Conservation (phyloP, 2,888 invertebrate genomes). For the Mesoligia furuncula region DNA sequence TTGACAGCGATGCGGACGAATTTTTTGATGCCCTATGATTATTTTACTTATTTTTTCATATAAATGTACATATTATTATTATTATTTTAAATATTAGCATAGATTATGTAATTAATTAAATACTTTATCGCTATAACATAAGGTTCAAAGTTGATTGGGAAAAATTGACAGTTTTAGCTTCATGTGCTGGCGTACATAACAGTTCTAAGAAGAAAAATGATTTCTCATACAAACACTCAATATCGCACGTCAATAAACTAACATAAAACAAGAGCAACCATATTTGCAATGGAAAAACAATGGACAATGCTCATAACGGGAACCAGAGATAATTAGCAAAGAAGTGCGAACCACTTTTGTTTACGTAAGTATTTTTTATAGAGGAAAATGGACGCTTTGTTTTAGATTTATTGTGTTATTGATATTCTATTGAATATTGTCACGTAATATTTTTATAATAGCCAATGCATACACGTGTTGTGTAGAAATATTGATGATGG, state of each 20-base stretch:
- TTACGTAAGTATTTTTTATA: slow-evolving; percentile 1
- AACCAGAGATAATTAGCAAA: slow-evolving; percentile 21
- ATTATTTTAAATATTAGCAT: too few species aligned
- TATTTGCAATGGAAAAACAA: slow-evolving; percentile 31
- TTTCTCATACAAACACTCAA: slow-evolving; percentile 1
- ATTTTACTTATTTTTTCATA: too few species aligned
- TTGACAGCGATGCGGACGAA: too few species aligned
- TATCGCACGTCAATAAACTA: slow-evolving; percentile 19
- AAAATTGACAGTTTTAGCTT: too few species aligned
- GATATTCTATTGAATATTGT: neutral
- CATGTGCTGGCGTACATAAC: too few species aligned
- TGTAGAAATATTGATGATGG: neutral
- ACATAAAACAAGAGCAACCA: slow-evolving; percentile 5
- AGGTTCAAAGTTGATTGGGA: too few species aligned
- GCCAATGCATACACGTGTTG: neutral
- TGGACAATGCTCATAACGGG: slow-evolving; percentile 20
- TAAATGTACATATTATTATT: too few species aligned
- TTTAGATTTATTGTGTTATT: neutral
- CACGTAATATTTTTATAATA: neutral
- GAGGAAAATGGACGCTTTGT: slow-evolving; percentile 17
- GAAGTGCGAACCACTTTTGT: slow-evolving; percentile 25
- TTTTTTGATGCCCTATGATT: too few species aligned
- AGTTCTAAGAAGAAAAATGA: neutral
- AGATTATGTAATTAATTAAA: too few species aligned
- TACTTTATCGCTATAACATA: too few species aligned